These are phyloP conservation scores for Meta bourneti DNA, from an alignment of 2,888 invertebrate species.

Conservation along the genomic window DNA sequence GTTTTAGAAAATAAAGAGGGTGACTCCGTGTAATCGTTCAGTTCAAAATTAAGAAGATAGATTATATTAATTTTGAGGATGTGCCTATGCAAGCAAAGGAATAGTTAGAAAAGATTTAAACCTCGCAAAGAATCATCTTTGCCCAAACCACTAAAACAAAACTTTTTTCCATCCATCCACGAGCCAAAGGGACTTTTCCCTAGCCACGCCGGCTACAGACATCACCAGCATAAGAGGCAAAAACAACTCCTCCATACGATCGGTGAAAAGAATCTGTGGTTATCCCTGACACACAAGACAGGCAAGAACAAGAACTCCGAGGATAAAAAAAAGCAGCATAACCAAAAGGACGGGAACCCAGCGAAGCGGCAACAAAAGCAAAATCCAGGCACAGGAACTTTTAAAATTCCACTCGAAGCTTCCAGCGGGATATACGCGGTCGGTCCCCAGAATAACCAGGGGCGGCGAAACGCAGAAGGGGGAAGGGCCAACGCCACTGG, in stretches of 20 bases:
- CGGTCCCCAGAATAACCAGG: slow-evolving; percentile 9
- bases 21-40: no score
- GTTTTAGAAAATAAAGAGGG: no score
- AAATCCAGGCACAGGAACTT: slow-evolving; percentile 47
- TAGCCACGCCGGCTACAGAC: background rate
- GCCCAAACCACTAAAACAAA: background rate
- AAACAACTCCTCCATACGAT: no score
- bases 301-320: background rate
- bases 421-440: slow-evolving; percentile 27
- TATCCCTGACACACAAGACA: background rate
- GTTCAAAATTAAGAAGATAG: background rate
- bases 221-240: background rate
- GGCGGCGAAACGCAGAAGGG: slow-evolving; percentile 15
- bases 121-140: background rate
- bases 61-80: no score
- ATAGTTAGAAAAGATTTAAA: background rate
- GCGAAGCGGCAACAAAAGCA: slow-evolving; percentile 15
- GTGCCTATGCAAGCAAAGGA: background rate
- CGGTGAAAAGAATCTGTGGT: slow-evolving; percentile 41
- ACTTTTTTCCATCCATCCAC: background rate
- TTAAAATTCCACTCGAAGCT: slow-evolving; percentile 62
- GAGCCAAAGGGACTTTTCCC: background rate
- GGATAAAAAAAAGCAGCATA: background rate
- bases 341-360: background rate
- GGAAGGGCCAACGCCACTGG: slow-evolving; percentile 41